Evolutionary conservation across 2,888 invertebrate genomes (phyloP), one percentile per base, ranked within the genome.

Genomic region (Zygogramma bicolorata): DNA sequence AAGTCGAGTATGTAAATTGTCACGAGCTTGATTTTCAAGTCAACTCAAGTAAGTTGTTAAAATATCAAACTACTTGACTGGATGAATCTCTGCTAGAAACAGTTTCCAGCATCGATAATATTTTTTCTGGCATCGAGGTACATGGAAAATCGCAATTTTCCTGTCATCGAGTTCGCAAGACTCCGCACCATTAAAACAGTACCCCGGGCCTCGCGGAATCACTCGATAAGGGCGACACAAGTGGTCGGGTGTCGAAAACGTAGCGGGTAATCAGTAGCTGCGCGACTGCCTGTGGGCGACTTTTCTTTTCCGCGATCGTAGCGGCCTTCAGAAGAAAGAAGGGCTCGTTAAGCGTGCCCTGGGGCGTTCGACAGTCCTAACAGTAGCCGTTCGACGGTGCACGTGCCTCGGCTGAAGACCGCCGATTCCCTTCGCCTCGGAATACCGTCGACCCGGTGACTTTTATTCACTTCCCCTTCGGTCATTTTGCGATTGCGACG

Each of bases 101-200:
- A 29, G n/a, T n/a, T n/a, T n/a, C n/a, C n/a, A n/a, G n/a, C n/a
- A n/a, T n/a, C n/a, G n/a, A n/a, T n/a, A n/a, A n/a, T n/a, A n/a
- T n/a, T n/a, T n/a, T n/a, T n/a, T n/a, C n/a, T n/a, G n/a, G n/a
- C n/a, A n/a, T n/a, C n/a, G n/a, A n/a, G n/a, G n/a, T n/a, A n/a
- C n/a, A n/a, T n/a, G 38, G 38, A 13, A 46, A 46, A 46, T 15
- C 20, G 25, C 27, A 25, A 13, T 25, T 53, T 53, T 27, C 18
- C 25, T 22, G 53, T 10, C 3, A 53, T 4, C n/a, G 27, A 22
- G 13, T 27, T 5, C 25, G 4, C n/a, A 1, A 53, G 53, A 53
- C 15, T 53, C n/a, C n/a, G n/a, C 31, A 72, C 85, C 85, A 86
- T 86, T 86, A 86, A 85, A 86, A 85, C 84, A 73, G 70, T 71